phyloP scores from a whole-genome alignment of 2,797 vertebrate species.

The Pelodytes ibericus region DNA sequence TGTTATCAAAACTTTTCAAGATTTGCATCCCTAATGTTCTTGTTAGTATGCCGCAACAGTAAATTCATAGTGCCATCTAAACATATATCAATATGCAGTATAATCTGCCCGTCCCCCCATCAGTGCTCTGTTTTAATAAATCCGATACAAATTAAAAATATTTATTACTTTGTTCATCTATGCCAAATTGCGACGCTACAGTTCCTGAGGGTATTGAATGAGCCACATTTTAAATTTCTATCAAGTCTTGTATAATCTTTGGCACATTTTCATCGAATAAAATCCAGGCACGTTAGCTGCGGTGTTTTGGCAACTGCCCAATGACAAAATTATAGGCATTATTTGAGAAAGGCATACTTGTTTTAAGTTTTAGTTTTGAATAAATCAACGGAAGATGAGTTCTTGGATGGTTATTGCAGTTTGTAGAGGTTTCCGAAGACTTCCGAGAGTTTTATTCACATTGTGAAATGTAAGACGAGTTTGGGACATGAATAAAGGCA shows the following conservation, averaged over 20 bases:
- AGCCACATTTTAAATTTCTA: constrained; percentile 19
- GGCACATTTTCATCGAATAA: constrained; percentile 24
- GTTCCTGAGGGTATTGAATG: constrained; percentile 12
- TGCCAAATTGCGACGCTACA: constrained; percentile 31
- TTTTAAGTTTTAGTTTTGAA: background rate
- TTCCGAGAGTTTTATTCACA: too few species aligned
- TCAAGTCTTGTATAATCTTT: constrained; percentile 34
- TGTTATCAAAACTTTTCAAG: too few species aligned
- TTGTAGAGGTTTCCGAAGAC: too few species aligned
- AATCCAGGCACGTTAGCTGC: constrained; percentile 25
- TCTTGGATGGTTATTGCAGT: background rate
- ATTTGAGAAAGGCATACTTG: background rate
- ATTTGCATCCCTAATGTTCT: too few species aligned
- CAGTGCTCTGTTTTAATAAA: constrained; percentile 1
- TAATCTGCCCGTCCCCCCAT: constrained; percentile 7
- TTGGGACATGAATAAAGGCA: too few species aligned
- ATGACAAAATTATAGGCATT: background rate
- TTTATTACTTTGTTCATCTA: constrained; percentile 19
- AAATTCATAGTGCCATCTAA: background rate
- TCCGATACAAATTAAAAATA: constrained; percentile 18
- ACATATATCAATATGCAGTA: constrained; percentile 20
- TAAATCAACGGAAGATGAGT: background rate
- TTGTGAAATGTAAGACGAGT: too few species aligned
- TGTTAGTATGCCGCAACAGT: too few species aligned
- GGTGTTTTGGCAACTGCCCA: constrained; percentile 21